Evolutionary conservation across 2,888 invertebrate species (phyloP).

Genomic region (Drosophila nigricruria): DNA sequence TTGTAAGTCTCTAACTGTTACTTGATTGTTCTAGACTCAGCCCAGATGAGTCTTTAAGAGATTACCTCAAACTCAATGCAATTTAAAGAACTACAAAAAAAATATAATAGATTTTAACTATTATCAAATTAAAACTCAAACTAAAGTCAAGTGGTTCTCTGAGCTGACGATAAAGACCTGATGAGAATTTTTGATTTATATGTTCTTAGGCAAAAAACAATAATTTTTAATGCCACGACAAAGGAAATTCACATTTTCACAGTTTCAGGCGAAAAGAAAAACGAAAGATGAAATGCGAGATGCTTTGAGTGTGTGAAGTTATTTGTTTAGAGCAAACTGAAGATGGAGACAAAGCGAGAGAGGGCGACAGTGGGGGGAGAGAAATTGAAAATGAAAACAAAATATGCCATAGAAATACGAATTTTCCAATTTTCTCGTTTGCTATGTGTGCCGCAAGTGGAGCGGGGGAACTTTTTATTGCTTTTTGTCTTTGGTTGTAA

Average conservation of each 20-base stretch:
- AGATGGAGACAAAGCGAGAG: neutral
- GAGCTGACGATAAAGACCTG: neutral
- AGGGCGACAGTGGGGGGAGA: neutral
- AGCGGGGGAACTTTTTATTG: constrained; percentile 17
- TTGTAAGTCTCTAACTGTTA: too few species aligned
- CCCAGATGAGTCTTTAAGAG: neutral
- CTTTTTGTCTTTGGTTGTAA: constrained; percentile 34
- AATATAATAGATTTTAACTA: neutral
- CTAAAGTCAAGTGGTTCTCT: neutral
- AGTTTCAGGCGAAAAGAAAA: neutral
- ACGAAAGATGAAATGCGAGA: constrained; percentile 12
- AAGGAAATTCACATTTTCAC: constrained; percentile 5
- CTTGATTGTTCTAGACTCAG: neutral
- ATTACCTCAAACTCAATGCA: neutral
- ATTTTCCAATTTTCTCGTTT: constrained; percentile 15
- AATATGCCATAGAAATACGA: constrained; percentile 41
- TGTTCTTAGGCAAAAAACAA: neutral
- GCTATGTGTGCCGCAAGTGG: neutral
- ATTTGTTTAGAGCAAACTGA: neutral
- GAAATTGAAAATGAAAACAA: constrained; percentile 19
- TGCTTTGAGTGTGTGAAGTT: constrained; percentile 7
- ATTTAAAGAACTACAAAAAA: neutral
- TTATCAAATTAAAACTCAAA: neutral
- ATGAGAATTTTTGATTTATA: constrained; percentile 1
- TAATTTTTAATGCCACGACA: neutral